A percentile compares a stretch with the other conserved stretches of the same genome.
Evolutionary conservation across 2,888 invertebrate genomes (phyloP).

Genomic region (Cantharis lateralis): DNA sequence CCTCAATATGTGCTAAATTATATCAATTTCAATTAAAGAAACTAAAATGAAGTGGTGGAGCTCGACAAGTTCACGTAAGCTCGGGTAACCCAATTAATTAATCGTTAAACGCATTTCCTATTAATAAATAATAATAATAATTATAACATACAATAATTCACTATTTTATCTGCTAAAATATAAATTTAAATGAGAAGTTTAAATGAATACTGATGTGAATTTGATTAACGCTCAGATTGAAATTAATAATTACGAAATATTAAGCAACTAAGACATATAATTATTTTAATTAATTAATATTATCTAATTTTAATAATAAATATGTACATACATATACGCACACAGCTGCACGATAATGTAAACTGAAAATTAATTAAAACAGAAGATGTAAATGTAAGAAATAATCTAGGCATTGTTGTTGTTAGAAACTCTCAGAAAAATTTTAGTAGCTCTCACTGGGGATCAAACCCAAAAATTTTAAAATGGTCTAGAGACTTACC

Average conservation of each 20-base stretch:
- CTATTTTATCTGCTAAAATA: neutral
- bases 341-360: neutral
- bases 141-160: neutral
- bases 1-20: neutral
- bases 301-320: neutral
- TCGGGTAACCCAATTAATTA: neutral
- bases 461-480: neutral
- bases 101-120: neutral
- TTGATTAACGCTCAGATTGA: neutral
- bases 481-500: neutral
- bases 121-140: neutral
- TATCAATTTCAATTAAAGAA: neutral
- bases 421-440: neutral
- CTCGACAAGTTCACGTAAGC: neutral
- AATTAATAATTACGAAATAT: neutral
- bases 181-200: neutral
- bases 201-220: neutral
- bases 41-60: neutral
- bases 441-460: neutral
- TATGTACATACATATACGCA: neutral
- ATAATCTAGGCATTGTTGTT: neutral
- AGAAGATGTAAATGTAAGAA: neutral
- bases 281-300: neutral
- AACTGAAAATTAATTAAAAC: neutral
- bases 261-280: neutral